Base-by-base conservation (phyloP, 2,797 vertebrate genomes). In the Dicrostonyx torquatus region DNA sequence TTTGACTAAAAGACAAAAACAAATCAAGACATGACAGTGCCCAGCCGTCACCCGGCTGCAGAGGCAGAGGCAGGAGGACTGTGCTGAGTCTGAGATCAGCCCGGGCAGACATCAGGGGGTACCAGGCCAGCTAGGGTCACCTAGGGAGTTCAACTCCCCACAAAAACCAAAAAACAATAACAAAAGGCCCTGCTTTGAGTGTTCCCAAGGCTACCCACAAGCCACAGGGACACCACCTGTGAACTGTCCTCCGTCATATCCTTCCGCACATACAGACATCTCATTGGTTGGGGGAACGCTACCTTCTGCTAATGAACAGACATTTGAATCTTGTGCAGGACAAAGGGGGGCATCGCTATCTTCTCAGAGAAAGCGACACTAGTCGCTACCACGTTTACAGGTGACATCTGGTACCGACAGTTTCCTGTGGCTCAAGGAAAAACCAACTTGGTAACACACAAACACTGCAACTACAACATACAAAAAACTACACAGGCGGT, bases 361-460 rank as follows among this genome's bases (percentile, higher is more conserved):
- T 97, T 97, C 97, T 97, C 97, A 95, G 94, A 96, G 97, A 98
- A 97, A 97, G 82, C 96, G 40, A 91, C 96, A 76, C 97, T 76
- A 97, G 96, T 95, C 97, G 97, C 72, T 76, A 95, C 92, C n/a
- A 93, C 89, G 50, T 97, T 96, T 95, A 98, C 70, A 91, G 95
- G 95, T 83, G 97, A 95, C 95, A 92, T 87, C 97, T 78, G 95
- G 96, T 53, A 97, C 97, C 95, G 96, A 97, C 75, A 84, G 76
- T 97, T n/a, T 96, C 97, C 22, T 60, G 96, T 2, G 5, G 96
- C 97, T 96, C 76, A 92, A 97, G 95, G 97, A 2, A 11, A 50
- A 97, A 76, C 96, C 93, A 97, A 82, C 92, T 92, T 83, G 94
- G 95, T 62, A 97, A 90, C 86, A 98, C 97, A 95, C 0, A 43